These are phyloP conservation scores for Zaprionus vittiger DNA, from an alignment of 1,140 invertebrate species.

Conservation along the genomic window DNA sequence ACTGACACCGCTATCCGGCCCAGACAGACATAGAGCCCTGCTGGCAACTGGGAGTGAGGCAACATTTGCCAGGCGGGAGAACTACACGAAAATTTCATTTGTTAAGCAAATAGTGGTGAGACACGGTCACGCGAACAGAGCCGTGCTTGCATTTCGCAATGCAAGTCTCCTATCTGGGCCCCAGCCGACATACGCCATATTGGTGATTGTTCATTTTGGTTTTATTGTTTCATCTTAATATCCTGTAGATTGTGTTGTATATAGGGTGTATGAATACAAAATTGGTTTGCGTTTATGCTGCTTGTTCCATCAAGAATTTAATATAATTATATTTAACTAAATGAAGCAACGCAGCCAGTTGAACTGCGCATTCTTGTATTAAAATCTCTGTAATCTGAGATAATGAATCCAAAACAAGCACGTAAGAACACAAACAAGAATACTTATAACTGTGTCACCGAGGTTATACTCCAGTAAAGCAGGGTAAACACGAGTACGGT, in stretches of 20 bases:
- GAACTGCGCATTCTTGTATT: too few relatives aligned
- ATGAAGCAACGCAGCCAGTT: neutral
- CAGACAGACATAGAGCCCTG: conserved; percentile 18
- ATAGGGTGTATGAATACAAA: conserved; percentile 2
- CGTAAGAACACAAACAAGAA: too few relatives aligned
- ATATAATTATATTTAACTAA: neutral
- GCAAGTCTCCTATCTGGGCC: conserved; percentile 55
- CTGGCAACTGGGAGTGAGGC: neutral
- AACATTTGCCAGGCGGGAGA: conserved; percentile 24
- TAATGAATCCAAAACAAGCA: too few relatives aligned
- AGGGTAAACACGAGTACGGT: neutral
- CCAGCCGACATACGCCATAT: conserved; percentile 67
- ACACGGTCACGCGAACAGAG: conserved; percentile 46
- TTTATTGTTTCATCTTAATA: conserved; percentile 22
- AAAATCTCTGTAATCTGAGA: too few relatives aligned
- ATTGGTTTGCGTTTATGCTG: too few relatives aligned
- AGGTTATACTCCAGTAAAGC: neutral
- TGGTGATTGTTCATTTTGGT: conserved; percentile 33
- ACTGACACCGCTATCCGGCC: conserved; percentile 63
- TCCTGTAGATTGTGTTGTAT: conserved; percentile 13
- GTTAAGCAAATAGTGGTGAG: conserved; percentile 70
- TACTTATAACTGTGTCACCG: too few relatives aligned
- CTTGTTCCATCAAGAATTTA: too few relatives aligned
- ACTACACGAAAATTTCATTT: conserved; percentile 80
- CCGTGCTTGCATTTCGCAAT: conserved; percentile 45